A percentile compares a stretch with the other conserved stretches of the same genome.
Evolutionary conservation across 1,140 invertebrate genomes (phyloP).

Genomic region (Zeugodacus cucurbitae): DNA sequence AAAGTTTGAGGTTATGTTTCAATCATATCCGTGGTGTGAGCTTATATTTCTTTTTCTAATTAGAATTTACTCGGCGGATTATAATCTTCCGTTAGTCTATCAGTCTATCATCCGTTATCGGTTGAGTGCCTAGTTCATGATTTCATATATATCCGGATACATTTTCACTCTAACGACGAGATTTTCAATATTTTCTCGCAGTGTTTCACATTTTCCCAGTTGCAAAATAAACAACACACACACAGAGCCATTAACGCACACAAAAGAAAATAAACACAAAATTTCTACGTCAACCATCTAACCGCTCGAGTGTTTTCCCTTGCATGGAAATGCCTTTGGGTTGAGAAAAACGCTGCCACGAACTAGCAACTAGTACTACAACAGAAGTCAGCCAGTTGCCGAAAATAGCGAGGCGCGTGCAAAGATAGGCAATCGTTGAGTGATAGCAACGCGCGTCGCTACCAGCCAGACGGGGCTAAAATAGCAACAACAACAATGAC

Average conservation of each 20-base stretch:
- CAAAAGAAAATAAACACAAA: conserved; percentile 31
- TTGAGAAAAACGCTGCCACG: not conserved
- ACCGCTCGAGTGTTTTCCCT: not conserved
- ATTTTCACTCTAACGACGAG: not conserved
- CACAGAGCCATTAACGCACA: conserved; percentile 26
- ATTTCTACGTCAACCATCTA: not conserved
- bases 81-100: too few relatives aligned
- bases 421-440: conserved; percentile 28
- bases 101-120: too few relatives aligned
- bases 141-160: too few relatives aligned
- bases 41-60: too few relatives aligned
- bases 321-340: not conserved
- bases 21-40: too few relatives aligned
- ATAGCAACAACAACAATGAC: not conserved
- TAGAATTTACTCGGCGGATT: too few relatives aligned
- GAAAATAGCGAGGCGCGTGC: conserved; percentile 31
- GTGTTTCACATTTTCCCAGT: not conserved
- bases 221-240: conserved; percentile 25
- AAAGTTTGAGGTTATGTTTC: too few relatives aligned
- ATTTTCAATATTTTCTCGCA: not conserved
- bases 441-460: not conserved
- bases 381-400: not conserved
- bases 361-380: not conserved
- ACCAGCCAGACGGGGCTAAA: conserved; percentile 2
- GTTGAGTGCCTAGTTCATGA: too few relatives aligned